Base-by-base conservation (phyloP, 2,888 invertebrate genomes). In the Phortica magna region DNA sequence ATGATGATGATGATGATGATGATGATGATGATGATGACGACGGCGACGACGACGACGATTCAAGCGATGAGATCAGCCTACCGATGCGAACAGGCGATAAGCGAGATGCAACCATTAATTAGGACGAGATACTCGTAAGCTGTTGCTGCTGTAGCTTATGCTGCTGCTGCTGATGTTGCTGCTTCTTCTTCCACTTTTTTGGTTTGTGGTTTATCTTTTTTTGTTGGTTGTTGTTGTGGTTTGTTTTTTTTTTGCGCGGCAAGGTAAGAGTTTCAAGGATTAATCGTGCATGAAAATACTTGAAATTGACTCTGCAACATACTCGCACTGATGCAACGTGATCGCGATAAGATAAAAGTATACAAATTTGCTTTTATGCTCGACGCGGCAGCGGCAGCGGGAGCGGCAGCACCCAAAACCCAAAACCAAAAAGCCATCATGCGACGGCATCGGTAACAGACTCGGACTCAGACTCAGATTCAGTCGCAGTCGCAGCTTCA, bases 261-360 rank as follows among this genome's bases (percentile, higher is more conserved):
- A 64, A 65, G 14, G 65, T 19, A 14, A n/a, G 78, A 83, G 84
- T 85, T 85, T 85, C 84, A 85, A 83, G 88, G 84, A 88, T 88
- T 85, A 88, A 87, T 87, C 88, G 88, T 88, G 87, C 87, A 87
- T 87, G 84, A 85, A 84, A 87, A 84, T 87, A 86, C 85, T 84
- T 84, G 83, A 84, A 88, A 84, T 84, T 81, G 83, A 84, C 83
- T 84, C 80, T 73, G 72, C 78, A 61, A 76, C 73, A 78, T 53
- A 74, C 48, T 67, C 67, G 42, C n/a, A 39, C 65, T 65, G 84
- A 84, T 84, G 85, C 85, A 83, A 83, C 84, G 84, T 83, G 87
- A 85, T 86, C 84, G 82, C 84, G 88, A 87, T 88, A 87, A 87
- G 87, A 87, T 87, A 82, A 85, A 85, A 82, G 79, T 82, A 84